Base-by-base conservation (phyloP, 2,888 invertebrate genomes). In the Orchesella flavescens region DNA sequence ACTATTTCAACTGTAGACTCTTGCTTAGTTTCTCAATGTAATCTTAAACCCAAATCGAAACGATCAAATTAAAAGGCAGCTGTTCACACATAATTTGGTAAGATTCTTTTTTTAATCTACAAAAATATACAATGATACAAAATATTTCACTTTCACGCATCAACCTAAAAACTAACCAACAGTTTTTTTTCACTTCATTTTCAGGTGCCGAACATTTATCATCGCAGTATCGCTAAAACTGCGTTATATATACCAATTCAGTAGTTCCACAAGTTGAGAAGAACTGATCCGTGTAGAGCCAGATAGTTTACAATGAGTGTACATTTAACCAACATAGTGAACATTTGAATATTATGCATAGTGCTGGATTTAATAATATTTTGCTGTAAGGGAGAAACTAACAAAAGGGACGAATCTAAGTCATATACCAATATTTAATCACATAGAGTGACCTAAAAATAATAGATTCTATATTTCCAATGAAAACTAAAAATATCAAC, bases 1-100 rank as follows among this genome's bases (percentile, higher is more conserved):
- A 90, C 93, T 96, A 90, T 97, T 96, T 90, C 95, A 96, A 91
- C 94, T 96, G 94, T 96, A 96, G 94, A 68, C 55, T 10, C 13
- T 1, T 12, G 17, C 1, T 55, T 24, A 24, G 43, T 59, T 73
- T 73, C 21, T 21, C 69, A 13, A 53, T 59, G 9, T 4, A 57
- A 59, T 43, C 23, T 66, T 23, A 46, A 34, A 44, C 9, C 21
- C 69, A 53, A 12, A 61, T 61, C 12, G 1, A 9, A 12, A 23
- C 34, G 43, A 13, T 34, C 12, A 34, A 24, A 23, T 7, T n/a
- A 5, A 65, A 23, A 65, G 23, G 13, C 19, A 21, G 21, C 19
- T 19, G 59, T 17, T 57, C 57, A 57, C 57, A 17, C 17, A n/a
- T 19, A 13, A 53, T 53, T 53, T n/a, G 15, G 15, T 53, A n/a